Evolutionary conservation across 1,140 invertebrate genomes (phyloP), one percentile per base, ranked within the genome.

Genomic region (Leptoteleia sp.): DNA sequence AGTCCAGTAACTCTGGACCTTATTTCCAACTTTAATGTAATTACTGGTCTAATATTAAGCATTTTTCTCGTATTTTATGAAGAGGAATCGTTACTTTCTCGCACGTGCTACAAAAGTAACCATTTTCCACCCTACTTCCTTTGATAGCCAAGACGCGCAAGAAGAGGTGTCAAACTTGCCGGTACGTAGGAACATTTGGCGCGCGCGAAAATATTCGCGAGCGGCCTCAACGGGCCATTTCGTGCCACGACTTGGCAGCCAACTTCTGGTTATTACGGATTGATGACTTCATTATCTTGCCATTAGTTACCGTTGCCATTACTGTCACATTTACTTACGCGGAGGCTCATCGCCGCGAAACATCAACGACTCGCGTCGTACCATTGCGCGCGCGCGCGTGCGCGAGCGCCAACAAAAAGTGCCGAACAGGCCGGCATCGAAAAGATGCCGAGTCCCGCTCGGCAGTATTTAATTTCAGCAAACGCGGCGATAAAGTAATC

Each of bases 401-500:
- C 22, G 22, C 22, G 22, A 6, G 3, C 22, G 22, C n/a, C n/a
- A 27, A 27, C 37, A 55, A 55, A 55, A 55, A 42, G 37, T 27
- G 7, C 45, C 43, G 15, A 62, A 50, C 54, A 19, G 22, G 27
- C 13, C 12, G 45, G 38, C 19, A 12, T 52, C 33, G 31, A 52
- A 52, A 52, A 52, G 33, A 43, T 5, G 52, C 52, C 25, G 22
- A 22, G 31, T 13, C 1, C 22, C 15, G 54, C 25, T 57, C 17
- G 25, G 9, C 16, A 40, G 50, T 76, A 62, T 76, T 62, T 67
- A 76, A 55, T 76, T 76, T 76, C 52, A 59, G 55, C 19, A 61
- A 67, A 50, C 17, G 45, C 47, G n/a, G 31, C 13, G 73, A 76
- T 76, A 78, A 78, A 78, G 67, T 70, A 68, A 70, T 78, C 62